Base-by-base conservation (phyloP, 1,140 invertebrate species). In the roundworm (Caenorhabditis elegans) region DNA sequence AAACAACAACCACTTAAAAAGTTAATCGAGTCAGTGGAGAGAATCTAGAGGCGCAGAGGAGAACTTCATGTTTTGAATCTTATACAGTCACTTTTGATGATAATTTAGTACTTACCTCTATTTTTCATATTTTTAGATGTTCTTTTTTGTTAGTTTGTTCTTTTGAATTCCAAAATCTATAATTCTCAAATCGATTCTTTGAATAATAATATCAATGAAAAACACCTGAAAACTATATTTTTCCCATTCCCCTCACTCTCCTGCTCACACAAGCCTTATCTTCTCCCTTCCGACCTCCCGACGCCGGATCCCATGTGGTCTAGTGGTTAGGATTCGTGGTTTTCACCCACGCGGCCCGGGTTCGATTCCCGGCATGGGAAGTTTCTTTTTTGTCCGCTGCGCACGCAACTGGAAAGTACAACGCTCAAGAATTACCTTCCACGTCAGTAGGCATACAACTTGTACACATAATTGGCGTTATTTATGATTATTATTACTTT, bases 311-410 rank as follows among this genome's bases (percentile, higher is more conserved):
- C 75, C 75, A 77, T 86, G 88, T 90, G 87, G 89, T 90, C 89
- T 90, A 90, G 89, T 86, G 93, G 93, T 92, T 93, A 93, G 93
- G 93, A 94, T 94, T 93, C 92, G 93, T 93, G 93, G 93, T 93
- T 94, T 92, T 94, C 93, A 94, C 93, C 93, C 93, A 93, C 93
- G 92, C 93, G 93, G 93, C 93, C 93, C 93, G 93, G 93, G 93
- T 94, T 94, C 93, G 93, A 94, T 94, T 94, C 93, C 93, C 93
- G 93, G 93, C 93, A 93, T 92, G 92, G 93, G 93, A 93, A 93
- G 22, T 77, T 77, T 49, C 46, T 17, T 77, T 77, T 77, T 47
- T n/a, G n/a, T n/a, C n/a, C n/a, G n/a, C n/a, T n/a, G n/a, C n/a
- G n/a, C n/a, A n/a, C n/a, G n/a, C n/a, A n/a, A n/a, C n/a, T n/a